Conservation (phyloP, 2,888 invertebrate genomes). For the Monochamus alternatus region DNA sequence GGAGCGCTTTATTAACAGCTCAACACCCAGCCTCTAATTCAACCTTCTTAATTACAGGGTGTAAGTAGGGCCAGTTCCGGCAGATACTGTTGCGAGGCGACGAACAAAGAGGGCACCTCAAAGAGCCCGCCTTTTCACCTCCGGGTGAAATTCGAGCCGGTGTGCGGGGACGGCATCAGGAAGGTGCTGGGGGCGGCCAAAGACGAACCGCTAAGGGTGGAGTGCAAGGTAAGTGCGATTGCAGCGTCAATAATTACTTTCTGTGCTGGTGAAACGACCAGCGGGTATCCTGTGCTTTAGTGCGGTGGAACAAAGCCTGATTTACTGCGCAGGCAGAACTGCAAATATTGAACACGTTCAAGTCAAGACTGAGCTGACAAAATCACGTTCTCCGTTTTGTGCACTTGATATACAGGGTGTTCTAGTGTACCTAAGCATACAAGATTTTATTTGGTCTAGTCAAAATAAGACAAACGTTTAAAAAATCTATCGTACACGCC, state of each 20-base stretch:
- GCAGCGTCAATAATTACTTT: background rate
- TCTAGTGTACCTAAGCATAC: no score
- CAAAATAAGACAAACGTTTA: no score
- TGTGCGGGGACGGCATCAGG: conserved; percentile 71
- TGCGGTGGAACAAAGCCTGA: background rate
- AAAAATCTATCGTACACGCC: background rate
- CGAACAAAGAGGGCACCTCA: conserved; percentile 85
- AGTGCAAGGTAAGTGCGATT: conserved; percentile 69
- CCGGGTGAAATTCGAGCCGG: conserved; percentile 81
- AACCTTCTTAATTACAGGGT: conserved; percentile 73
- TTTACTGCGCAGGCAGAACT: background rate
- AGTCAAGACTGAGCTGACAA: no score
- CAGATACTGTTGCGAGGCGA: conserved; percentile 84
- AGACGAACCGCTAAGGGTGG: conserved; percentile 72
- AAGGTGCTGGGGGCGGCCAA: conserved; percentile 74
- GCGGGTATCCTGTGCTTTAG: background rate
- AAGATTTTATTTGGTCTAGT: no score
- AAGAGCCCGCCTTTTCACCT: conserved; percentile 81
- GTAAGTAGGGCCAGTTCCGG: conserved; percentile 82
- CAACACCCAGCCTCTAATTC: conserved; percentile 15
- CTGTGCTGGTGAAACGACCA: background rate
- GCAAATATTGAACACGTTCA: no score
- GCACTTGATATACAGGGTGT: no score
- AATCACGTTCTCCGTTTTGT: no score
- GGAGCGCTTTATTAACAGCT: conserved; percentile 9